These are phyloP conservation scores for Collichthys lucidus DNA, from an alignment of 2,113 vertebrate genomes.

Conservation along the genomic window DNA sequence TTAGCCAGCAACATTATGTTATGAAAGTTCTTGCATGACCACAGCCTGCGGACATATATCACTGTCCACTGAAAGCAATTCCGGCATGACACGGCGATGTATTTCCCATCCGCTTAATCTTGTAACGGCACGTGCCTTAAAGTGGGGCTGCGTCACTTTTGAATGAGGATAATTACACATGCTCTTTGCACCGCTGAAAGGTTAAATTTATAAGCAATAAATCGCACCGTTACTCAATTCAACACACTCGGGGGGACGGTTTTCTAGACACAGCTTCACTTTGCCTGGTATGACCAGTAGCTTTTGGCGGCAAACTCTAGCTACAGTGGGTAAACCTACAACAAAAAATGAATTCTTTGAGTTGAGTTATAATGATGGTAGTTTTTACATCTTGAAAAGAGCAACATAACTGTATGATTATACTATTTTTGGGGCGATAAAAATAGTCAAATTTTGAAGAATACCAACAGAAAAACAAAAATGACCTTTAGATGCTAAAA, in stretches of 20 bases:
- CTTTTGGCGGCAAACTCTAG: not conserved
- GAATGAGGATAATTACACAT: not conserved
- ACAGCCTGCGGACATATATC: slow-evolving; percentile 39
- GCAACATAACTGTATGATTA: not conserved
- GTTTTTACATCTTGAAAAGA: not conserved
- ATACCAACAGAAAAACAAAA: not conserved
- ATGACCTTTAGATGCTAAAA: no score
- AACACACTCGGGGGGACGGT: not conserved
- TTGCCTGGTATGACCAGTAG: not conserved
- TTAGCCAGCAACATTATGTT: slow-evolving; percentile 8
- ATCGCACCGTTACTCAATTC: not conserved
- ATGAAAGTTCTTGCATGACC: slow-evolving; percentile 28
- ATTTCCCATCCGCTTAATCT: slow-evolving; percentile 9
- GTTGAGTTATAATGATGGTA: no score
- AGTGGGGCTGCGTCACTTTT: not conserved
- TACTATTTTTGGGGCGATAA: not conserved
- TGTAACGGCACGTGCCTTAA: not conserved
- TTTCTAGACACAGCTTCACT: not conserved
- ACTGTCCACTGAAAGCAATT: slow-evolving; percentile 56
- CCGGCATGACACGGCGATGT: slow-evolving; percentile 13
- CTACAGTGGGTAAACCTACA: not conserved
- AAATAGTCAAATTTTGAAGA: not conserved
- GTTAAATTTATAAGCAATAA: not conserved
- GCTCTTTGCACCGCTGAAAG: not conserved
- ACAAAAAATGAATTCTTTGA: not conserved